Evolutionary conservation across 2,888 invertebrate species (phyloP).

Genomic region (Microdon myrmicae): DNA sequence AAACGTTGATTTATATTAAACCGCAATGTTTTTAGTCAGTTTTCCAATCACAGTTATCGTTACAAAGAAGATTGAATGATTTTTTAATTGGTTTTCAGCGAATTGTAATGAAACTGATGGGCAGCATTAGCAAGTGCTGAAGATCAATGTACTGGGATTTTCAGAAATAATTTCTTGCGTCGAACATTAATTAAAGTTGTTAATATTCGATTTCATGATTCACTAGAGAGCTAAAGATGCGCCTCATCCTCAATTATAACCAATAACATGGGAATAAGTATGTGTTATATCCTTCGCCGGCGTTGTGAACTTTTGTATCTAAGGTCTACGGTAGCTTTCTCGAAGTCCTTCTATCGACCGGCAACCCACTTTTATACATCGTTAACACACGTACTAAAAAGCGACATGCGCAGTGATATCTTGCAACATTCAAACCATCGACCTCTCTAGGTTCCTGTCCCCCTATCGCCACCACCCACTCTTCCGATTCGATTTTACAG

Average conservation of each 20-base stretch:
- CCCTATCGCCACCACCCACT: not conserved
- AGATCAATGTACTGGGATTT: too few species aligned
- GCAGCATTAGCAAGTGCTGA: too few species aligned
- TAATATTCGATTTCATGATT: conserved; percentile 1
- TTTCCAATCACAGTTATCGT: too few species aligned
- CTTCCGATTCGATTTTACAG: conserved; percentile 28
- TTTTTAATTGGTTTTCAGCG: too few species aligned
- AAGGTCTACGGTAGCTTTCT: conserved; percentile 4
- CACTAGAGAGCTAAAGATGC: too few species aligned
- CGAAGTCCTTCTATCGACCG: conserved; percentile 25
- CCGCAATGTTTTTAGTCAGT: too few species aligned
- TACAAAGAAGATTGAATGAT: too few species aligned
- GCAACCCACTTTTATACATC: conserved; percentile 18
- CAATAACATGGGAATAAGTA: conserved; percentile 10
- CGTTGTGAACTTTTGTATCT: too few species aligned
- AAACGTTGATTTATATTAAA: too few species aligned
- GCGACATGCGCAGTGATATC: conserved; percentile 36
- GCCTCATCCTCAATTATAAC: conserved; percentile 17
- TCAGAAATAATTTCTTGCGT: too few species aligned
- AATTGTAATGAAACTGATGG: too few species aligned
- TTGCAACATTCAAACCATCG: not conserved
- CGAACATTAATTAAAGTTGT: conserved; percentile 11
- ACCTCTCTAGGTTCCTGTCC: too few species aligned
- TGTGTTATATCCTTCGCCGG: conserved; percentile 6
- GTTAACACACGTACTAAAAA: conserved; percentile 22